These are phyloP conservation scores for Portevinia maculata DNA, from an alignment of 2,888 invertebrate genomes.

Conservation along the genomic window DNA sequence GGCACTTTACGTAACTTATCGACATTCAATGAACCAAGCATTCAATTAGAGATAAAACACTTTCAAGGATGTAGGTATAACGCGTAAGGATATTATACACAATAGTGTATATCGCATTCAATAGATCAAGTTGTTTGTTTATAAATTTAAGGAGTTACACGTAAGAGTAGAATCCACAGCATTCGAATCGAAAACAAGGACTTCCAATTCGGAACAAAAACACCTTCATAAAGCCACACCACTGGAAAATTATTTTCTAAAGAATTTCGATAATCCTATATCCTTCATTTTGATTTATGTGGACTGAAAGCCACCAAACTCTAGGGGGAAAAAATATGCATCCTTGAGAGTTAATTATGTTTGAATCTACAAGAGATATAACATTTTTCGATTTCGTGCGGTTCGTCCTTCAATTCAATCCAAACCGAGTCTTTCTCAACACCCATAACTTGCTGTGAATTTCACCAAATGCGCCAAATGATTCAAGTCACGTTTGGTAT, in stretches of 20 bases:
- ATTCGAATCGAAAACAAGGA: too few relatives aligned
- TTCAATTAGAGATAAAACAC: conserved; percentile 48
- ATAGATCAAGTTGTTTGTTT: conserved; percentile 7
- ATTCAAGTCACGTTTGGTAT: conserved; percentile 48
- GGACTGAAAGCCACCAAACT: too few relatives aligned
- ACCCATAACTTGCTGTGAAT: conserved; percentile 4
- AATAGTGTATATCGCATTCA: neutral
- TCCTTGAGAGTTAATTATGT: neutral
- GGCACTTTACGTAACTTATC: conserved; percentile 3
- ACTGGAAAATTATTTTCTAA: too few relatives aligned
- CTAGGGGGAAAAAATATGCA: neutral
- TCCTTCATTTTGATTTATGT: too few relatives aligned
- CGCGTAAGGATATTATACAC: conserved; percentile 1
- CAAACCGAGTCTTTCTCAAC: neutral
- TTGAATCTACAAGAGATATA: neutral
- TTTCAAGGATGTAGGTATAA: conserved; percentile 22
- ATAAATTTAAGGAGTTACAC: neutral
- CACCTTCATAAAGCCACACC: too few relatives aligned
- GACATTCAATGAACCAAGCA: conserved; percentile 9
- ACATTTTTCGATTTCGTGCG: neutral
- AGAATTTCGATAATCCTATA: too few relatives aligned
- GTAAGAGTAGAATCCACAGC: neutral
- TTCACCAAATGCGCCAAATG: conserved; percentile 14
- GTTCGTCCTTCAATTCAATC: conserved; percentile 1
- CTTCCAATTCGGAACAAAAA: too few relatives aligned